A percentile compares a stretch with the other conserved stretches of the same genome.
Evolutionary conservation across 2,888 invertebrate species (phyloP).

Genomic region (Stenoptilia bipunctidactyla): DNA sequence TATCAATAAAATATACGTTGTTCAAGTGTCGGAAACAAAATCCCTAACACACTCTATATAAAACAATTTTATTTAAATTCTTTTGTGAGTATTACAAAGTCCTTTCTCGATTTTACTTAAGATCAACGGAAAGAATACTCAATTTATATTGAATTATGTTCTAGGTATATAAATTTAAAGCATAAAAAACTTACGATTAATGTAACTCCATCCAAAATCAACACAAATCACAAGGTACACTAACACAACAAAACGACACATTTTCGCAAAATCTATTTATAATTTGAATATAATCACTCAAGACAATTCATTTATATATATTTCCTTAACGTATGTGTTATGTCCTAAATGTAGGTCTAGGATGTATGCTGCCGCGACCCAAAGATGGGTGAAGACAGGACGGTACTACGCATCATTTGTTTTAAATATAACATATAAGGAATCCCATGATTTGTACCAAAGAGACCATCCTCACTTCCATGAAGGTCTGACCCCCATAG

Average conservation of each 20-base stretch:
- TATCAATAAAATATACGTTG: no score
- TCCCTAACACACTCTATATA: no score
- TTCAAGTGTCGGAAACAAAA: no score
- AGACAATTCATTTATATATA: constrained; percentile 22
- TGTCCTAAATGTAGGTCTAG: constrained; percentile 25
- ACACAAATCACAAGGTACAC: constrained; percentile 24
- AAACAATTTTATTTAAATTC: no score
- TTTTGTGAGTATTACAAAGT: no score
- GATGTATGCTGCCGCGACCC: constrained; percentile 12
- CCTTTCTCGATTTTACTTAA: no score
- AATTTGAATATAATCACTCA: constrained; percentile 20
- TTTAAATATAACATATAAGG: constrained; percentile 55
- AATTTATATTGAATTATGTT: no score
- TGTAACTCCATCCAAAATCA: constrained; percentile 38
- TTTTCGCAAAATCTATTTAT: constrained; percentile 25
- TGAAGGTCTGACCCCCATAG: constrained; percentile 66
- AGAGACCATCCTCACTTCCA: constrained; percentile 40
- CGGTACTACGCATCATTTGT: constrained; percentile 30
- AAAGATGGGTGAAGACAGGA: not conserved
- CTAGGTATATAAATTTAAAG: no score
- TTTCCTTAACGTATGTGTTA: constrained; percentile 15
- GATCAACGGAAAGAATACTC: no score
- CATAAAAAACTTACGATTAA: constrained; percentile 50
- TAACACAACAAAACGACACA: constrained; percentile 31
- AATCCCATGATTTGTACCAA: constrained; percentile 57